Base-by-base conservation (phyloP, 2,113 vertebrate species). In the Salvelinus fontinalis region DNA sequence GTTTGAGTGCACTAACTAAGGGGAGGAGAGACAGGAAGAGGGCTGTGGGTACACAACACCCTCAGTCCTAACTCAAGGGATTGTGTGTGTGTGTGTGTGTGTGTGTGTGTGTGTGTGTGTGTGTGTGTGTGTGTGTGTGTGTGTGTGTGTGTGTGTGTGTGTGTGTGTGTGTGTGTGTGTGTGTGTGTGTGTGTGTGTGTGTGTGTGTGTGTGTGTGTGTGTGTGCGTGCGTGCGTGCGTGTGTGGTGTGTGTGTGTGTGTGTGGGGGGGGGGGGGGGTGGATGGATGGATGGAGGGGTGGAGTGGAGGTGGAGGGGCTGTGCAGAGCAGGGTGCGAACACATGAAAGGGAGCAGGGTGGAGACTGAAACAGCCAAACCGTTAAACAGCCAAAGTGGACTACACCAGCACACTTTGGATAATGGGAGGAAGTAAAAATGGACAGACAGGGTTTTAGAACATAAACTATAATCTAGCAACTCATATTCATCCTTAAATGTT, bases 321-420 rank as follows among this genome's bases (percentile, higher is more conserved):
- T 78, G 75, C 75, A 80, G 54, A 77, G 68, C 73, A 69, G 85
- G 39, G 39, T 44, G 39, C 39, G 9, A 44, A 44, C 86, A 82
- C 77, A 86, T 87, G 88, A 77, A 84, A 88, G 82, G 84, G 88
- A 90, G 87, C 82, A 87, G 91, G 92, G 93, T 90, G 93, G 92
- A 91, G 91, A 93, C 92, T 87, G 76, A 90, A 88, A 86, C 83
- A 87, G 81, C 72, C 29, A 87, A 93, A 92, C 93, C 90, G 93
- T 93, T 93, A 93, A 92, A 88, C 84, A 88, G 87, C 82, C 90
- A 92, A 90, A 92, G 83, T 68, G 86, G 83, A 88, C 85, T 89
- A 88, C 87, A 87, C 83, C 81, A 90, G 85, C 62, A 70, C 60
- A 77, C 74, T 75, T 3, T 81, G 81, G 86, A 87, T 84, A 72